A percentile compares a stretch with the other conserved stretches of the same genome.
Conservation (phyloP, 2,113 vertebrate species). For the Arizona elegans region DNA sequence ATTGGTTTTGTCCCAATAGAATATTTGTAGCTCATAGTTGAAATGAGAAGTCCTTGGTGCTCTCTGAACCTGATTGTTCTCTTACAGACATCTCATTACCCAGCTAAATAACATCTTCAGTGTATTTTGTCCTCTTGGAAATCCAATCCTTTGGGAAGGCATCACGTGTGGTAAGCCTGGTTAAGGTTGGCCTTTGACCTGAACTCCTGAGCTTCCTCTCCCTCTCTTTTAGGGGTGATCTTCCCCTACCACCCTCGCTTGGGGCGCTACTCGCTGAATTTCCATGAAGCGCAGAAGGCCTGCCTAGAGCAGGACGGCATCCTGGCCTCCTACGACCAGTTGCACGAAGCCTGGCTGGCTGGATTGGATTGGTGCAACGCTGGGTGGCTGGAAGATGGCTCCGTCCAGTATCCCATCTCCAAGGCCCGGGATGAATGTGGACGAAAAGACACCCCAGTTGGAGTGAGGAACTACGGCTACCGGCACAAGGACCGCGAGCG, state of each 20-base stretch:
- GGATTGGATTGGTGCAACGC: conserved; percentile 96
- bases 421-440: conserved; percentile 87
- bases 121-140: neutral
- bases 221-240: conserved; percentile 79
- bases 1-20: neutral
- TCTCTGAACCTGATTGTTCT: neutral
- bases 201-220: neutral
- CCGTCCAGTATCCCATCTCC: conserved; percentile 90
- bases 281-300: conserved; percentile 80
- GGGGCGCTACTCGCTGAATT: conserved; percentile 90
- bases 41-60: neutral
- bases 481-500: conserved; percentile 87
- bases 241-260: conserved; percentile 89
- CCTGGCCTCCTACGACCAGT: conserved; percentile 87
- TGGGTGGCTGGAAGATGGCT: conserved; percentile 91
- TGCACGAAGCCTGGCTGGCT: conserved; percentile 90
- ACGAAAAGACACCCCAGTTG: conserved; percentile 75
- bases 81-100: neutral
- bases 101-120: neutral
- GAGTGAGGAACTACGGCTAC: conserved; percentile 90
- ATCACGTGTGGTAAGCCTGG: neutral
- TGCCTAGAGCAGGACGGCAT: conserved; percentile 89
- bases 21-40: neutral
- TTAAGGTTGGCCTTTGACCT: neutral
- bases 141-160: neutral